Percentiles rank a stretch among this genome's conserved stretches.
Evolutionary conservation across 2,888 invertebrate species (phyloP).

Genomic region (Ethmia dodecea): DNA sequence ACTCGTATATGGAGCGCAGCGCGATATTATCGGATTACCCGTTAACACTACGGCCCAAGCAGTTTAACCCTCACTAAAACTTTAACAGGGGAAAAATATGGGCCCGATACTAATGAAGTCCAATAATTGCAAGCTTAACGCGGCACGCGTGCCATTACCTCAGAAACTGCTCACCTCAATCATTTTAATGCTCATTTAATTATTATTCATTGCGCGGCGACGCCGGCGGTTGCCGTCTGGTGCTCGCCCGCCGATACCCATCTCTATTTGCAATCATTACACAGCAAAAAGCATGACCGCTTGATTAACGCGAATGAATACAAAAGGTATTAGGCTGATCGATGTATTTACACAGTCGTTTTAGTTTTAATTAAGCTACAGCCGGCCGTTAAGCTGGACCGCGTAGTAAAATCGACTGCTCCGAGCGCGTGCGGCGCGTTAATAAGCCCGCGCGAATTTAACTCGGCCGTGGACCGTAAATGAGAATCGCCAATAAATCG

Average conservation of each 20-base stretch:
- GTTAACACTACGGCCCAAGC: conserved; percentile 30
- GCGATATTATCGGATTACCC: conserved; percentile 44
- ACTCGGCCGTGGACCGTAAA: conserved; percentile 54
- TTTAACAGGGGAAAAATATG: conserved; percentile 42
- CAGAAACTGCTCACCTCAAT: conserved; percentile 47
- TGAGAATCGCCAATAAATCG: conserved; percentile 72
- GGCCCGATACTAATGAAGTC: conserved; percentile 48
- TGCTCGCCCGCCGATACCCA: conserved; percentile 33
- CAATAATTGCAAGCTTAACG: conserved; percentile 55
- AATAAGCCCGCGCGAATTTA: conserved; percentile 57
- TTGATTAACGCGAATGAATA: conserved; percentile 39
- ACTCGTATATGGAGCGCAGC: conserved; percentile 36
- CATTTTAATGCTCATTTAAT: conserved; percentile 56
- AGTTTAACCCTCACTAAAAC: conserved; percentile 36
- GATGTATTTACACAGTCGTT: conserved; percentile 59
- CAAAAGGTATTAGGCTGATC: conserved; percentile 45
- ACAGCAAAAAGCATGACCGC: conserved; percentile 35
- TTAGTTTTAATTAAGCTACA: conserved; percentile 71
- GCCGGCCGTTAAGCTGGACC: conserved; percentile 49
- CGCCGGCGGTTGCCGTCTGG: conserved; percentile 26
- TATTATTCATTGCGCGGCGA: conserved; percentile 48
- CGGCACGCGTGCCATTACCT: conserved; percentile 49
- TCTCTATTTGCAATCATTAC: conserved; percentile 35
- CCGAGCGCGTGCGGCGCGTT: conserved; percentile 44
- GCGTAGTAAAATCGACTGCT: conserved; percentile 54